Evolutionary conservation across 2,888 invertebrate genomes (phyloP), one percentile per base, ranked within the genome.

Genomic region (Orthonevra nobilis): DNA sequence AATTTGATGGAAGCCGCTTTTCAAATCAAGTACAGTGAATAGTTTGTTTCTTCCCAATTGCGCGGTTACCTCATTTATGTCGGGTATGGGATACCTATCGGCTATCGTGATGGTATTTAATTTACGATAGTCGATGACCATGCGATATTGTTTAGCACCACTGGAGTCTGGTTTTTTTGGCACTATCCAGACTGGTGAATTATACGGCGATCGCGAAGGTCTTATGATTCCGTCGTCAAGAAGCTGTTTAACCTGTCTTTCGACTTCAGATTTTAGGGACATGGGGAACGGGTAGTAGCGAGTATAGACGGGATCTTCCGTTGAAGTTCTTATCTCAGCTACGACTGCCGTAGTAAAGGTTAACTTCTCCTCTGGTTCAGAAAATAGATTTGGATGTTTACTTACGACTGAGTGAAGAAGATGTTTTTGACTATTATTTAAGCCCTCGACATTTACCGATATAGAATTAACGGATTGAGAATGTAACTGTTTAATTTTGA

Each of bases 51-150:
- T 19, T 0, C 50, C 40, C 20, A 63, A 20, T 7, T 63, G 46
- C 4, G n/a, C n/a, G n/a, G n/a, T n/a, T n/a, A n/a, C n/a, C n/a
- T n/a, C n/a, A n/a, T n/a, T n/a, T n/a, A n/a, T n/a, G n/a, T n/a
- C n/a, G n/a, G n/a, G n/a, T n/a, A n/a, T n/a, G 12, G 56, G 75
- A 14, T 69, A 69, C 36, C 20, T 38, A 9, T 81, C 81, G 1
- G 64, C 20, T 4, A 72, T 36, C 2, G 72, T 81, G 6, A 46
- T 14, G 10, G 38, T 6, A 7, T 77, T 81, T 6, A 81, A 14
- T 23, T 54, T 69, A 2, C 54, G 19, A 42, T 56, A 75, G 6
- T 81, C 72, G 2, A 81, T 75, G 0, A 75, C 70, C 30, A 70
- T 17, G 1, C 61, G 6, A 17, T 38, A 66, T 17, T 50, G 12